Base-by-base conservation (phyloP, 2,888 invertebrate species). In the Trissolcus brochymenae region DNA sequence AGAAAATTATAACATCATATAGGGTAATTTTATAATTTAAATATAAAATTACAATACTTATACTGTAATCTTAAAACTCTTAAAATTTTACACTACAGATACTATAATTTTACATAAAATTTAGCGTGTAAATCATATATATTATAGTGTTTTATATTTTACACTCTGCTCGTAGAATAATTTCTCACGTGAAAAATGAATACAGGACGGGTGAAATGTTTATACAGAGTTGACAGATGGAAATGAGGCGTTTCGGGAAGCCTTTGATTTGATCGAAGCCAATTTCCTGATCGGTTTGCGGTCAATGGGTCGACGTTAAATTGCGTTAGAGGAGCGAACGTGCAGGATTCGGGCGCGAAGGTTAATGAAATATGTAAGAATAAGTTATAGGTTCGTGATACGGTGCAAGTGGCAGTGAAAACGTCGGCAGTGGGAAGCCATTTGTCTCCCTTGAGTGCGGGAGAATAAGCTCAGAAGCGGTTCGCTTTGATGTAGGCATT, bases 401-500 rank as follows among this genome's bases (percentile, higher is more conserved):
- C 55, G 16, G 65, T 54, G 49, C 53, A 65, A 66, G 71, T 70
- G 79, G 50, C 67, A 65, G 71, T 66, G 74, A 76, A 65, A 70
- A 68, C 57, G 68, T 61, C 51, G 78, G 17, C 60, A 59, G 64
- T 68, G 76, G 71, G 74, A 74, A 76, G 66, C 65, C 70, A 67
- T 65, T 71, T 70, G 70, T 66, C 65, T 73, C 73, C 73, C 73
- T 73, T 73, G 78, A 72, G 75, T 68, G 72, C 73, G 78, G 75
- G 75, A 70, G 81, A 81, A 80, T 76, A 81, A 80, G 82, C 82
- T 85, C 84, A 82, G 83, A 82, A 84, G 84, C 87, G 87, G 85
- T 78, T 76, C 35, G 81, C 86, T 87, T 87, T 87, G 87, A 87
- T 86, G 84, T 87, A 86, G 85, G 86, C 85, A 86, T 86, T 86